phyloP scores from a whole-genome alignment of 1,140 invertebrate genomes.

The Bombus balteatus region DNA sequence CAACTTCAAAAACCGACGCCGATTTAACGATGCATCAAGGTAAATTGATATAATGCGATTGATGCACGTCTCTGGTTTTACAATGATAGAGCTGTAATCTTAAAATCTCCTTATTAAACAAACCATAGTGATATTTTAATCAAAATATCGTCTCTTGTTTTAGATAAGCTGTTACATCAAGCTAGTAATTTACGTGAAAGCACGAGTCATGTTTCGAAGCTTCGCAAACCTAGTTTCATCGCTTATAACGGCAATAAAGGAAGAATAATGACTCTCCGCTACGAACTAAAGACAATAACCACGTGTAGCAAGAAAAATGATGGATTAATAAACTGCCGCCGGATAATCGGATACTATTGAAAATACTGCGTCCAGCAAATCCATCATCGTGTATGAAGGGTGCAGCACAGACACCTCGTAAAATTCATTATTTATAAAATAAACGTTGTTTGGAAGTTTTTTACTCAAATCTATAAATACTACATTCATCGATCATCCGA shows the following conservation, averaged over 20 bases:
- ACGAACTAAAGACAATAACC: background rate
- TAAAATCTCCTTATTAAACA: background rate
- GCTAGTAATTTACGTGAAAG: slow-evolving; percentile 23
- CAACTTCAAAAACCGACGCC: background rate
- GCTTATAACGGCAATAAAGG: slow-evolving; percentile 27
- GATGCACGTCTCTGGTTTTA: too few species aligned
- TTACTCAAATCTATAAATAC: background rate
- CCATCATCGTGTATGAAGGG: slow-evolving; percentile 13
- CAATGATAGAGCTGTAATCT: background rate
- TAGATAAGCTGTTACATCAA: background rate
- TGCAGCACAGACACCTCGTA: background rate
- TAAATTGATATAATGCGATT: background rate
- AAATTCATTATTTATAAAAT: background rate
- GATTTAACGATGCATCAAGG: background rate
- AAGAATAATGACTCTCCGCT: slow-evolving; percentile 45
- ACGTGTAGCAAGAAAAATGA: background rate
- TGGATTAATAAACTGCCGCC: slow-evolving; percentile 35
- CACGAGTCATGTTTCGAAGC: background rate
- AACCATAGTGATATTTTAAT: background rate
- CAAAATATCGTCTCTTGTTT: background rate
- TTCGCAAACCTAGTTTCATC: background rate
- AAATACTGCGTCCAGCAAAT: slow-evolving; percentile 31
- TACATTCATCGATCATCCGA: background rate
- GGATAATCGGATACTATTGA: slow-evolving; percentile 32
- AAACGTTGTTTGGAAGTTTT: background rate